Conservation (phyloP, 2,113 vertebrate species). For the Dasypus novemcinctus region DNA sequence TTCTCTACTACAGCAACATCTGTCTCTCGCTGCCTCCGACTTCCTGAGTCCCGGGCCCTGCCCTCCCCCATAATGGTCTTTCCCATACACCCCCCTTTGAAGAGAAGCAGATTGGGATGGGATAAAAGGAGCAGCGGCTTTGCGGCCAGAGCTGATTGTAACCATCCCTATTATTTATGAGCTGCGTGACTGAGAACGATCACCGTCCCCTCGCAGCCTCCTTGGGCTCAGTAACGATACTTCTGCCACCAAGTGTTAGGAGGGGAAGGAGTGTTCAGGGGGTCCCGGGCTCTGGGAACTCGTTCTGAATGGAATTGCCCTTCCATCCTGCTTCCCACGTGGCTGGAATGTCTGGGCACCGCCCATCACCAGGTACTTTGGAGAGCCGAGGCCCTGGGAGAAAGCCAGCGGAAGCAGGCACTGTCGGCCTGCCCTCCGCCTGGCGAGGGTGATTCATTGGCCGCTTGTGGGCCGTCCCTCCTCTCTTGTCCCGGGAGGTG, state of each 20-base stretch:
- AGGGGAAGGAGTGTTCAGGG: not conserved
- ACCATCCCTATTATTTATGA: not conserved
- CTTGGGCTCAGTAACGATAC: not conserved
- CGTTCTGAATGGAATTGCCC: not conserved
- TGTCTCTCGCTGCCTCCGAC: not conserved
- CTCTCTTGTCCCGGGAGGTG: not conserved
- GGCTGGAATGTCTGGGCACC: not conserved
- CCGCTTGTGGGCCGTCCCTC: not conserved
- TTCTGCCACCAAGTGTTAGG: not conserved
- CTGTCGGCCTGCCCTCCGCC: not conserved
- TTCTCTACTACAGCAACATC: not conserved
- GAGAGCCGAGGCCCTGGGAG: not conserved
- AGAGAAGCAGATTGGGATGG: not conserved
- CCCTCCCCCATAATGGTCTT: not conserved
- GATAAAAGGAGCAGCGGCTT: not conserved
- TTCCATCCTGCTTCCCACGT: not conserved
- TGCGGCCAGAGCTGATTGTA: not conserved
- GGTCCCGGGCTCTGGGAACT: not conserved
- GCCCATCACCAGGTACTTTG: not conserved
- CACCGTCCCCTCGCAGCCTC: not conserved
- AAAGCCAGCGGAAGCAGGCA: not conserved
- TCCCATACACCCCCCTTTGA: not conserved
- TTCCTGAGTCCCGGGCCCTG: not conserved
- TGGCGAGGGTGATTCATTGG: not conserved
- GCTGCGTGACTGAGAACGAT: not conserved